Base-by-base conservation (phyloP, 2,113 vertebrate genomes). In the Charadrius vociferus region DNA sequence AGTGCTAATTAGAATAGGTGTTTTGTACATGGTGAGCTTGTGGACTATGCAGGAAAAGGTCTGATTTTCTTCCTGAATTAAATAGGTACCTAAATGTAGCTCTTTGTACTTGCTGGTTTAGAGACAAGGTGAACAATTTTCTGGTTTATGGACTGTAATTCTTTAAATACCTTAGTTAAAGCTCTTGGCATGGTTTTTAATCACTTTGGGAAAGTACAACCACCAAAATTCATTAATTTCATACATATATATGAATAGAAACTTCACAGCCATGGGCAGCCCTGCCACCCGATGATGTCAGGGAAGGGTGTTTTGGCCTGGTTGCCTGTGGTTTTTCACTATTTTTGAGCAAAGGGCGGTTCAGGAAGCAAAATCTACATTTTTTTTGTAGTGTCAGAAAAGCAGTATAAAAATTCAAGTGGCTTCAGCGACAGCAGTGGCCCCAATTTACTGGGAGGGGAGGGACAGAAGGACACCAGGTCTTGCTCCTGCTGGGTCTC, bases 1-100 rank as follows among this genome's bases (percentile, higher is more conserved):
- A 93, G 93, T 92, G 87, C 58, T 93, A 95, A 82, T 86, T 93
- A 71, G 74, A 89, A 77, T 49, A 62, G n/a, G 36, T 70, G n/a
- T 70, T 95, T 66, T 7, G 32, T 65, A 61, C 59, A 14, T 52
- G 45, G 70, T 53, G 66, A 90, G 71, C 49, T 92, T 92, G 93
- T 77, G 62, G 74, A 29, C 74, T 73, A 8, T 17, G 32, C 39
- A 85, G 36, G 20, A 59, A 61, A 91, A 80, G 39, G 66, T 61
- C 55, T 91, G 84, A 77, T 91, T 88, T 89, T 79, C 73, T 39
- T 93, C 49, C 77, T 68, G 78, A 93, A 80, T 65, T 73, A 82
- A 93, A 86, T 26, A 66, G 39, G 26, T 62, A 73, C 78, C 78
- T 90, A 68, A 73, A 71, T 39, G 65, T 30, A 78, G 43, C 39